Evolutionary conservation across 2,888 invertebrate genomes (phyloP).

Genomic region (Polydrusus cervinus): DNA sequence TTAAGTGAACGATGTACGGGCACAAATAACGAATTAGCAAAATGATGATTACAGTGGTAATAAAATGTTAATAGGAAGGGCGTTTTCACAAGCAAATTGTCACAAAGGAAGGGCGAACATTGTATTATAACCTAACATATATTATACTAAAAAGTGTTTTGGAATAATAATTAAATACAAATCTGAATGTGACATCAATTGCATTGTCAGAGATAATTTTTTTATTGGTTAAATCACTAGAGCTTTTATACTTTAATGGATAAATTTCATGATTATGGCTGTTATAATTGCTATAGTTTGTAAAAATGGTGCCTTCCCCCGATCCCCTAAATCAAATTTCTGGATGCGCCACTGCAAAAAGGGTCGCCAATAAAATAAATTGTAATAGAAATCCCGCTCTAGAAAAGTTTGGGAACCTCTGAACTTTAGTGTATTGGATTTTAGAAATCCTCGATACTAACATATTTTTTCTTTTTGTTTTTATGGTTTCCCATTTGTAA

Average conservation of each 20-base stretch:
- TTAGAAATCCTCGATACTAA: not conserved
- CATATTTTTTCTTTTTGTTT: not conserved
- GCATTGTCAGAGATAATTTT: too few species aligned
- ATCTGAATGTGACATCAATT: not conserved
- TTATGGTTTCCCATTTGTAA: not conserved
- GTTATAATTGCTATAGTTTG: too few species aligned
- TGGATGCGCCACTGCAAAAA: too few species aligned
- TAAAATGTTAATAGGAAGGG: conserved; percentile 34
- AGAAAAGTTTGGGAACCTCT: too few species aligned
- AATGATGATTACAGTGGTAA: conserved; percentile 35
- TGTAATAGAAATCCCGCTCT: too few species aligned
- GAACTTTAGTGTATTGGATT: not conserved
- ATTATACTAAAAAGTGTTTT: not conserved
- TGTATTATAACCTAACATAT: not conserved
- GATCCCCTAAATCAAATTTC: too few species aligned
- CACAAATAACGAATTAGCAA: conserved; percentile 39
- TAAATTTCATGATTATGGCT: too few species aligned
- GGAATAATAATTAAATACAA: too few species aligned
- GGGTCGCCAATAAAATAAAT: too few species aligned
- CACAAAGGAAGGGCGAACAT: conserved; percentile 6
- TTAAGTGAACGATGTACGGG: conserved; percentile 38
- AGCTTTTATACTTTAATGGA: too few species aligned
- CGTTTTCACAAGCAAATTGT: conserved; percentile 31
- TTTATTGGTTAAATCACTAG: too few species aligned
- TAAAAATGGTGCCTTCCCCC: too few species aligned